These are phyloP conservation scores for Lota lota DNA, from an alignment of 2,113 vertebrate genomes.

Conservation along the genomic window DNA sequence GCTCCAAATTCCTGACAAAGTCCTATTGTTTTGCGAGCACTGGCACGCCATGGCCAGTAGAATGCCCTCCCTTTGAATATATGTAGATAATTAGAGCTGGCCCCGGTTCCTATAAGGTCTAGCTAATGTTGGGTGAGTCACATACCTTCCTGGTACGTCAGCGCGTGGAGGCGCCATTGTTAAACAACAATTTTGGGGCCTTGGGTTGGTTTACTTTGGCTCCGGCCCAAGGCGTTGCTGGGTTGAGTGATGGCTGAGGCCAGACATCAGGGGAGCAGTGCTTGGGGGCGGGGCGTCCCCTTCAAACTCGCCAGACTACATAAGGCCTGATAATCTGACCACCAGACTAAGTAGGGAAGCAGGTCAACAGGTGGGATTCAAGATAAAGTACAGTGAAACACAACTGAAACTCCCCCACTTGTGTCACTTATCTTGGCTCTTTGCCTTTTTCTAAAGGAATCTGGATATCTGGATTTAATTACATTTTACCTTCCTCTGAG, in stretches of 20 bases:
- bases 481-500: too few relatives aligned
- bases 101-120: not conserved
- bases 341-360: conserved; percentile 46
- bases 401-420: not conserved
- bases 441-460: too few relatives aligned
- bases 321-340: conserved; percentile 51
- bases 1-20: not conserved
- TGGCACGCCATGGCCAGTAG: conserved; percentile 1
- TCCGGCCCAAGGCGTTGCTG: conserved; percentile 21
- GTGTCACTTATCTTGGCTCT: too few relatives aligned
- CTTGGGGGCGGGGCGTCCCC: conserved; percentile 24
- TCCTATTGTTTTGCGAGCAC: conserved; percentile 2
- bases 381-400: not conserved
- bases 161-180: conserved; percentile 34
- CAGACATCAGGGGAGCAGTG: conserved; percentile 42
- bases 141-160: conserved; percentile 32
- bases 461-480: too few relatives aligned
- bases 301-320: conserved; percentile 47
- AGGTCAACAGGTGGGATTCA: conserved; percentile 60
- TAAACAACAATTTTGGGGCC: conserved; percentile 37
- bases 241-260: conserved; percentile 38
- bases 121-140: conserved; percentile 15
- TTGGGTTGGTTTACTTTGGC: conserved; percentile 54
- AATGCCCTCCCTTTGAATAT: not conserved
- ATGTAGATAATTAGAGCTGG: conserved; percentile 9